Base-by-base conservation (phyloP, 2,888 invertebrate genomes). In the Lobophora halterata region DNA sequence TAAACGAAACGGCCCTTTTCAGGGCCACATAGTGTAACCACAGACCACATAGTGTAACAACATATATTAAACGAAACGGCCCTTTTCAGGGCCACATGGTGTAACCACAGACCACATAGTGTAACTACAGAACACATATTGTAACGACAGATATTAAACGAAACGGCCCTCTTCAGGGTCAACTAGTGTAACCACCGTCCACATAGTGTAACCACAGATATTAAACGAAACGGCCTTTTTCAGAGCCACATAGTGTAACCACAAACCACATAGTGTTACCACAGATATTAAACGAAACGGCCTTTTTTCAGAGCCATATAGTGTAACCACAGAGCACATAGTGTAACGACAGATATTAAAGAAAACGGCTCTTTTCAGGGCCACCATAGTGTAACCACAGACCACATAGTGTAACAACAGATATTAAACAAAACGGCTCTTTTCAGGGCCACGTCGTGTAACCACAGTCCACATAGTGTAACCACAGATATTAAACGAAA, bases 11-110 rank as follows among this genome's bases (percentile, higher is more conserved):
- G n/a, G n/a, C n/a, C n/a, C n/a, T n/a, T n/a, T n/a, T n/a, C n/a
- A n/a, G n/a, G n/a, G n/a, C n/a, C n/a, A n/a, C n/a, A n/a, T n/a
- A n/a, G n/a, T n/a, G n/a, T n/a, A n/a, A n/a, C n/a, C n/a, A n/a
- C n/a, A n/a, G n/a, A n/a, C 23, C 20, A 41, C 3, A 12, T 23
- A 25, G 36, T 41, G 30, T 27, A 30, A 39, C 25, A 18, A 46
- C 12, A n/a, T n/a, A n/a, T n/a, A n/a, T n/a, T n/a, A n/a, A n/a
- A n/a, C n/a, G n/a, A n/a, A n/a, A n/a, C n/a, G n/a, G 35, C 17
- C 36, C 43, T 46, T 47, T 19, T 46, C 35, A 40, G 38, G 27
- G 40, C 35, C 5, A 26, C 20, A 21, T 38, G 21, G 29, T 31
- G 20, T 32, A 24, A 46, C 30, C 31, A 46, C 10, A 18, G 21